These are phyloP conservation scores for Pristionchus entomophagus DNA, from an alignment of 2,888 invertebrate genomes.

Conservation along the genomic window DNA sequence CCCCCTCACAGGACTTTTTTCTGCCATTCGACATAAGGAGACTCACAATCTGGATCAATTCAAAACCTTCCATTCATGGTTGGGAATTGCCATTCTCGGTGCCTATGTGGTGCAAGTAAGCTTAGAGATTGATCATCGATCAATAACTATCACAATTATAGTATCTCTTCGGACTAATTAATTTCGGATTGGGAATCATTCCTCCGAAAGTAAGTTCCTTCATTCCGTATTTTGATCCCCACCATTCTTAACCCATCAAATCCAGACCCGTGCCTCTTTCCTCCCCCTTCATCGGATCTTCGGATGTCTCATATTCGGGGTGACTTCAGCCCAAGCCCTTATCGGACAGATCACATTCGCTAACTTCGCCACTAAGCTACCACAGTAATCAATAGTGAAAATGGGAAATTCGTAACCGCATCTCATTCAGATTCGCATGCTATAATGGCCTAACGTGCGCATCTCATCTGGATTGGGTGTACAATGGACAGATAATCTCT, in stretches of 20 bases:
- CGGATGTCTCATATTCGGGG: slow-evolving; percentile 36
- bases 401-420: not conserved
- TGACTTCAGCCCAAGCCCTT: slow-evolving; percentile 53
- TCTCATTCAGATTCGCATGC: slow-evolving; percentile 52
- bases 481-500: slow-evolving; percentile 62
- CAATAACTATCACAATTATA: slow-evolving; percentile 49
- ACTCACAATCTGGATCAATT: slow-evolving; percentile 53
- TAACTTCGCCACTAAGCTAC: not conserved
- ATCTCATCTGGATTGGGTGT: slow-evolving; percentile 59
- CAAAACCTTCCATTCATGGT: slow-evolving; percentile 66
- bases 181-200: slow-evolving; percentile 50
- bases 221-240: not conserved
- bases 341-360: slow-evolving; percentile 47
- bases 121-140: not conserved
- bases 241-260: too few species aligned
- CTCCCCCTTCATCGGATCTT: slow-evolving; percentile 27
- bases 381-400: not conserved
- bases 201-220: slow-evolving; percentile 1
- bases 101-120: slow-evolving; percentile 65
- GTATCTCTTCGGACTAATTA: slow-evolving; percentile 64
- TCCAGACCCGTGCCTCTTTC: slow-evolving; percentile 25
- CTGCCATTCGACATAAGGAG: slow-evolving; percentile 34
- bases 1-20: not conserved
- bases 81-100: slow-evolving; percentile 62
- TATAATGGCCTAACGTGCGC: slow-evolving; percentile 58